These are phyloP conservation scores for Ichneumon xanthorius DNA, from an alignment of 2,888 invertebrate species.

Conservation along the genomic window DNA sequence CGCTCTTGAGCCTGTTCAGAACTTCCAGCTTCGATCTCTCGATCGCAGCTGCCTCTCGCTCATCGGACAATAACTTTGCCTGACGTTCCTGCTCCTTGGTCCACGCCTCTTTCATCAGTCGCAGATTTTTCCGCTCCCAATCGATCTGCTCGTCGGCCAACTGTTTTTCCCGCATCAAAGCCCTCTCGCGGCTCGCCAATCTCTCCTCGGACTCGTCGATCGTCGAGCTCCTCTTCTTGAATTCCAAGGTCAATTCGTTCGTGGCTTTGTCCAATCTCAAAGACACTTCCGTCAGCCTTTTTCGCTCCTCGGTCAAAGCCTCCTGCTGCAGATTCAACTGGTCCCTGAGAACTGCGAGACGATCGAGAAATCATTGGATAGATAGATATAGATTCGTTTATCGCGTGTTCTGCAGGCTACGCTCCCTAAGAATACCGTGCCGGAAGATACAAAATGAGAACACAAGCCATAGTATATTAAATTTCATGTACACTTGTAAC, in stretches of 20 bases:
- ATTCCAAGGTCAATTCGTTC: constrained; percentile 74
- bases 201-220: constrained; percentile 76
- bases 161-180: constrained; percentile 78
- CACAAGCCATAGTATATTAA: no score
- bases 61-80: constrained; percentile 75
- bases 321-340: constrained; percentile 77
- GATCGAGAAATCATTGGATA: constrained; percentile 44
- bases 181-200: constrained; percentile 75
- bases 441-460: no score
- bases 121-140: constrained; percentile 79
- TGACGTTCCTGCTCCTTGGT: constrained; percentile 79
- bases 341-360: constrained; percentile 74
- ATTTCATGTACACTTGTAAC: no score
- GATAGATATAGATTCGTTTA: no score
- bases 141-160: constrained; percentile 79
- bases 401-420: no score
- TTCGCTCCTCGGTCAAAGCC: constrained; percentile 73
- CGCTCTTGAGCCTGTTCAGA: constrained; percentile 76
- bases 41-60: constrained; percentile 76
- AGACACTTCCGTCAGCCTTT: constrained; percentile 74
- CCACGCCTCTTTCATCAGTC: constrained; percentile 80
- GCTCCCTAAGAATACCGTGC: no score
- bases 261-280: constrained; percentile 76
- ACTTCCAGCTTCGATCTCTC: constrained; percentile 80
- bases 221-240: constrained; percentile 74